Base-by-base conservation (phyloP, 2,797 vertebrate genomes). In the Hyperoplus immaculatus region DNA sequence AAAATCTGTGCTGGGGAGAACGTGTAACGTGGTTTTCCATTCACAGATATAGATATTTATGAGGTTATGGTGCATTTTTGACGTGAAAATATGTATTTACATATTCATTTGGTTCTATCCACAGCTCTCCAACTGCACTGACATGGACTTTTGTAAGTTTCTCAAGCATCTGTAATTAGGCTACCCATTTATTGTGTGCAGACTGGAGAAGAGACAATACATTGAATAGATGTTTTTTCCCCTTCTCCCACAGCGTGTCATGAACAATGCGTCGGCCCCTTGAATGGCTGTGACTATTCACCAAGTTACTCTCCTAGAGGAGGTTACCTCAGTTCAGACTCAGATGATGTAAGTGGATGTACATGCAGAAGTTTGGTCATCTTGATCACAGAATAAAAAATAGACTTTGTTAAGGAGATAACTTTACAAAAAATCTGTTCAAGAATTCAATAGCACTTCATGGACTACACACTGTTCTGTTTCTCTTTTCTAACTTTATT, bases 321-420 rank as follows among this genome's bases (percentile, higher is more conserved):
- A 67, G 90, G 87, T 84, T 93, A 71, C 83, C 80, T 88, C 56
- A 96, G 87, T 87, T 94, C 93, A 63, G 94, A 93, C 84, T 93
- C 94, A 18, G 90, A 88, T 56, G 92, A 94, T 53, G 96, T 97
- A 85, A 95, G 95, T 89, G 67, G 21, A 38, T 14, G 12, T 75
- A 42, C 12, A 60, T 13, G 13, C 1, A 18, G 8, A 60, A 6
- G 4, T 63, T 63, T 45, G 46, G 29, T 29, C 29, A 29, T 29
- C 29, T 29, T 29, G 29, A 29, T 29, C 29, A 29, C 29, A 29
- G 29, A 29, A 8, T 18, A 18, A 21, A 10, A 9, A 18, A 53
- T 8, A 53, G 3, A 53, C n/a, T n/a, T 54, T 11, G 29, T 29
- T 3, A 29, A 29, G 29, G 29, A 29, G 29, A 29, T 29, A 29